Percentiles rank a stretch among this genome's conserved stretches.
These are phyloP conservation scores for Pheosia tremula DNA, from an alignment of 2,888 invertebrate species.

Conservation along the genomic window DNA sequence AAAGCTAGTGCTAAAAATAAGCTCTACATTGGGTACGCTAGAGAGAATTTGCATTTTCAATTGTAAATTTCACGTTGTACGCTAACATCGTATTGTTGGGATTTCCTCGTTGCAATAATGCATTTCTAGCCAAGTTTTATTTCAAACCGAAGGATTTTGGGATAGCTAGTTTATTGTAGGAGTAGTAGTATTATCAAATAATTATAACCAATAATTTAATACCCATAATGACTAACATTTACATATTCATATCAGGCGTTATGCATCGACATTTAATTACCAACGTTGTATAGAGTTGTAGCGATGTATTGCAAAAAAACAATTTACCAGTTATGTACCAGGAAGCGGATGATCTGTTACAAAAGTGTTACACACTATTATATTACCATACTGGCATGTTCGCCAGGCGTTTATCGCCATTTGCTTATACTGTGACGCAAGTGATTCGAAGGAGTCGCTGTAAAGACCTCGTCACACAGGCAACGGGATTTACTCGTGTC, in stretches of 20 bases:
- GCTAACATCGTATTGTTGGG: not conserved
- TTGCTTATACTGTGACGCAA: slow-evolving; percentile 24
- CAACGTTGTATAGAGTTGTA: not conserved
- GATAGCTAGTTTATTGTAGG: no score
- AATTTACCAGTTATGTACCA: slow-evolving; percentile 8
- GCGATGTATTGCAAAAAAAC: not conserved
- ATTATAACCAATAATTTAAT: no score
- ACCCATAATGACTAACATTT: no score
- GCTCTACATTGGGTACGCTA: not conserved
- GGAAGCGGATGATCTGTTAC: slow-evolving; percentile 14
- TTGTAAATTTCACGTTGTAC: not conserved
- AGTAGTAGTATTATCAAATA: no score
- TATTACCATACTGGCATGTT: slow-evolving; percentile 23
- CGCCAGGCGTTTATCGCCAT: slow-evolving; percentile 21
- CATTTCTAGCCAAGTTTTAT: no score
- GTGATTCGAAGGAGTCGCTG: slow-evolving; percentile 14
- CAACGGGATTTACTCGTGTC: not conserved
- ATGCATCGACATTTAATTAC: not conserved
- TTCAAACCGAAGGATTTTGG: no score
- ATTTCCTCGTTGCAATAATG: not conserved
- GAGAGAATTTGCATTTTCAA: not conserved
- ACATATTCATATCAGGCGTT: no score
- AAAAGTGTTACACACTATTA: slow-evolving; percentile 14
- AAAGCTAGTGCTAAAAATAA: not conserved
- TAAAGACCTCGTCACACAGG: not conserved